phyloP scores from a whole-genome alignment of 2,888 invertebrate genomes.

The Conistra vaccinii region DNA sequence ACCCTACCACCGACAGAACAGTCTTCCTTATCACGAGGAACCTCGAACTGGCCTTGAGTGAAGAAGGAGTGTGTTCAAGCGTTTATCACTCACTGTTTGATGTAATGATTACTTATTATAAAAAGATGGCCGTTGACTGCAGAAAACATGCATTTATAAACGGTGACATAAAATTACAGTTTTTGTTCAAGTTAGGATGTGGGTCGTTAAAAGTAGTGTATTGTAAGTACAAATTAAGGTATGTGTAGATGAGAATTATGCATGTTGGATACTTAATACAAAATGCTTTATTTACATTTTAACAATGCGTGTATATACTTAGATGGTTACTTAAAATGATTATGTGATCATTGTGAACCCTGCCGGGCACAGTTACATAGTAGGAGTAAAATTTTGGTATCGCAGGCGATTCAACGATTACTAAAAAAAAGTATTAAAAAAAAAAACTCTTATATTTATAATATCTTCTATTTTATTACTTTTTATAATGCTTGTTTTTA shows the following conservation, averaged over 20 bases:
- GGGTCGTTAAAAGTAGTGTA: conserved; percentile 12
- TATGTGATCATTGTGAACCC: neutral
- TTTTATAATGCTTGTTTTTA: no score
- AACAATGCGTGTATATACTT: neutral
- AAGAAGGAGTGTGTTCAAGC: conserved; percentile 67
- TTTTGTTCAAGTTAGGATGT: conserved; percentile 28
- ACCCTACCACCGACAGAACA: conserved; percentile 36
- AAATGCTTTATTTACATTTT: neutral
- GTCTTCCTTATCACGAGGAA: conserved; percentile 49
- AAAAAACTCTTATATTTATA: no score
- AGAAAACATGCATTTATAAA: conserved; percentile 41
- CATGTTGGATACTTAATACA: neutral
- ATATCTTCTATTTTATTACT: no score
- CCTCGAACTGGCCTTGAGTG: conserved; percentile 68
- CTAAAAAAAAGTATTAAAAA: no score
- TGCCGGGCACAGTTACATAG: neutral
- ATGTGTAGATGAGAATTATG: neutral
- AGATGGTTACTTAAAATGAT: neutral
- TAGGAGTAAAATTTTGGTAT: no score
- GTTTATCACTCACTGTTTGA: conserved; percentile 75
- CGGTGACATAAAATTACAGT: conserved; percentile 48
- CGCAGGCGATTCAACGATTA: no score
- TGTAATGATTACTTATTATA: conserved; percentile 73
- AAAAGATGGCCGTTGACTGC: conserved; percentile 55
- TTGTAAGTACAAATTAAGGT: neutral